phyloP scores from a whole-genome alignment of 2,797 vertebrate genomes.

The Cryptoprocta ferox region DNA sequence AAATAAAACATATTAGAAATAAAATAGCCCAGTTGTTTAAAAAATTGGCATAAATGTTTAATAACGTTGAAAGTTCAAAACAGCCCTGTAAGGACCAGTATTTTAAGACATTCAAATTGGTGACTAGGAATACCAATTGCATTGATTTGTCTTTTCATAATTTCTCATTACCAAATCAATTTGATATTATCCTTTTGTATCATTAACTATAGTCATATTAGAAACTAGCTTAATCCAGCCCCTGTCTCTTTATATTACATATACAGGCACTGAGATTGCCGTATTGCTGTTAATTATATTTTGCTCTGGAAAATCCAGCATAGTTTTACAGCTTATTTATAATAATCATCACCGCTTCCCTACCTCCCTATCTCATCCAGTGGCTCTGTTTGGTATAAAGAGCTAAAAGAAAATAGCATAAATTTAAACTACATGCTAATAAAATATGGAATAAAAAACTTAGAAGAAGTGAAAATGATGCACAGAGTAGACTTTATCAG shows the following conservation, averaged over 20 bases:
- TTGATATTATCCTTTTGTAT: background rate
- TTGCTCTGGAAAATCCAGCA: background rate
- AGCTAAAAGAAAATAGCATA: conserved; percentile 7
- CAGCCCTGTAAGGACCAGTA: background rate
- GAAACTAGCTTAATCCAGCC: background rate
- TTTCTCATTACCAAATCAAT: conserved; percentile 10
- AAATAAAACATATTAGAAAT: background rate
- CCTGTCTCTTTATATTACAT: background rate
- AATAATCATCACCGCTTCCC: background rate
- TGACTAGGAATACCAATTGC: background rate
- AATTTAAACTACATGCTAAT: background rate
- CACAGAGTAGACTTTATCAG: background rate
- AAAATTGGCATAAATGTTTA: background rate
- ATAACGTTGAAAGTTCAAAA: background rate
- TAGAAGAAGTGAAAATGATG: background rate
- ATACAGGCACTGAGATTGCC: background rate
- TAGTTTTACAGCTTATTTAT: background rate
- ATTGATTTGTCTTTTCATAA: background rate
- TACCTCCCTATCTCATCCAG: background rate
- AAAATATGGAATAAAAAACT: conserved; percentile 36
- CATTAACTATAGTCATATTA: background rate
- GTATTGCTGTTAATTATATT: background rate
- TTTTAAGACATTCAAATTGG: background rate
- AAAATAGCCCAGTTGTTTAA: background rate
- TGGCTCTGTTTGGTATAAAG: conserved; percentile 1